Evolutionary conservation across 2,113 vertebrate genomes (phyloP).

Genomic region (Hepsetus odoe): DNA sequence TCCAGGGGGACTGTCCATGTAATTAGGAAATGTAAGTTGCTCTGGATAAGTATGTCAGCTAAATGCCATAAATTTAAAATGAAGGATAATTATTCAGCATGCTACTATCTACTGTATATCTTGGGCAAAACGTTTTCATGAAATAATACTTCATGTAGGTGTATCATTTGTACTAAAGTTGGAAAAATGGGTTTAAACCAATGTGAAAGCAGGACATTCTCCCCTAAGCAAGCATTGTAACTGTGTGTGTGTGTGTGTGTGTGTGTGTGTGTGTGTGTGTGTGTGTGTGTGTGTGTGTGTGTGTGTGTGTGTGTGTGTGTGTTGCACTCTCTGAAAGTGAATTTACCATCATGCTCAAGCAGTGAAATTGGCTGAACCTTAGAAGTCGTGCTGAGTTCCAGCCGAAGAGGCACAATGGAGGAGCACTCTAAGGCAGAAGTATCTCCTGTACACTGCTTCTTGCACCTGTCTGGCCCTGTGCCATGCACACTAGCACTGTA

Average conservation of each 20-base stretch:
- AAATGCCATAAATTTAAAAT: too few relatives aligned
- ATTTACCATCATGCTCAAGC: background rate
- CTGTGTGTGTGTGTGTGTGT: background rate
- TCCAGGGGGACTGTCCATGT: too few relatives aligned
- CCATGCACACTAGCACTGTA: background rate
- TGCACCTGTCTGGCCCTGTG: background rate
- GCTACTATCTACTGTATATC: too few relatives aligned
- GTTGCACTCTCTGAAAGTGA: background rate
- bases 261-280: background rate
- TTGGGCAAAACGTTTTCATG: background rate
- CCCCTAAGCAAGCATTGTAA: background rate
- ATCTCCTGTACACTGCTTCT: background rate
- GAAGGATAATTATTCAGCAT: too few relatives aligned
- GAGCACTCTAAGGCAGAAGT: background rate
- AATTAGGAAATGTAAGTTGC: too few relatives aligned
- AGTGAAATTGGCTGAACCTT: background rate
- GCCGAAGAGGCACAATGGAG: conserved; percentile 1
- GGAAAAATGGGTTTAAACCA: background rate
- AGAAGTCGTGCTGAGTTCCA: conserved; percentile 6
- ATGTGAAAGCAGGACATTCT: background rate
- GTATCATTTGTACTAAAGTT: background rate
- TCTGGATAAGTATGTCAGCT: too few relatives aligned
- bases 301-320: background rate
- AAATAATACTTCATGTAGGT: background rate
- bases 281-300: conserved; percentile 3